Conservation (phyloP, 64 coral and sea anemone genomes). For the Stichodactyla mertensii region DNA sequence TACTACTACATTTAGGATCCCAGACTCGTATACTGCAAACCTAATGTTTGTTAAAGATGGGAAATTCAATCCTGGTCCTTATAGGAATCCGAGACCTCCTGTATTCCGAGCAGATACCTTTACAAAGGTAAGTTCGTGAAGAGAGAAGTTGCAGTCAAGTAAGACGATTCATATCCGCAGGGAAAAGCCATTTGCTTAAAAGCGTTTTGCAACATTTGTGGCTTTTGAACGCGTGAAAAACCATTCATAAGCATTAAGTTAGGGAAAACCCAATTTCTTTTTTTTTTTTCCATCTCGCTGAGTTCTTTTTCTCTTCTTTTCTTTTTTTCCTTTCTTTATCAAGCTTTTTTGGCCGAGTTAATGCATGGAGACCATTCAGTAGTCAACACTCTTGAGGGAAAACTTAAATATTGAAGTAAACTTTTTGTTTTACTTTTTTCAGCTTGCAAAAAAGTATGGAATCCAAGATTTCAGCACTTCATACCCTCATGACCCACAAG, state of each 20-base stretch:
- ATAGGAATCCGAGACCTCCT: constrained; percentile 65
- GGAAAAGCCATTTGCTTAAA: neutral
- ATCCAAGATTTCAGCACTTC: constrained; percentile 61
- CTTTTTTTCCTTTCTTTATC: neutral
- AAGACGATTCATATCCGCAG: neutral
- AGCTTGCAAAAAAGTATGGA: constrained; percentile 64
- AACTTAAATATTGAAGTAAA: neutral
- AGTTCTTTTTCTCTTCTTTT: neutral
- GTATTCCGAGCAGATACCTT: constrained; percentile 88
- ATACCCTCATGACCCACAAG: constrained; percentile 62
- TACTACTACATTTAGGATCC: constrained; percentile 53
- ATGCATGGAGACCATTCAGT: neutral
- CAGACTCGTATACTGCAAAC: constrained; percentile 56
- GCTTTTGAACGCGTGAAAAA: neutral
- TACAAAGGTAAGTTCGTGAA: constrained; percentile 64
- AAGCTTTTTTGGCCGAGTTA: no score
- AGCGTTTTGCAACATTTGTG: neutral
- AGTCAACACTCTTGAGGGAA: neutral
- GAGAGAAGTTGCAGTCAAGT: no score
- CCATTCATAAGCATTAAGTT: neutral
- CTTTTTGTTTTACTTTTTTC: neutral
- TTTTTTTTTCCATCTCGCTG: no score
- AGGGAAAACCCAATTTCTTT: neutral
- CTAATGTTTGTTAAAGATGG: constrained; percentile 63
- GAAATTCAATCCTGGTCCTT: constrained; percentile 51